phyloP scores from a whole-genome alignment of 2,888 invertebrate genomes.

The Colostygia pectinataria region DNA sequence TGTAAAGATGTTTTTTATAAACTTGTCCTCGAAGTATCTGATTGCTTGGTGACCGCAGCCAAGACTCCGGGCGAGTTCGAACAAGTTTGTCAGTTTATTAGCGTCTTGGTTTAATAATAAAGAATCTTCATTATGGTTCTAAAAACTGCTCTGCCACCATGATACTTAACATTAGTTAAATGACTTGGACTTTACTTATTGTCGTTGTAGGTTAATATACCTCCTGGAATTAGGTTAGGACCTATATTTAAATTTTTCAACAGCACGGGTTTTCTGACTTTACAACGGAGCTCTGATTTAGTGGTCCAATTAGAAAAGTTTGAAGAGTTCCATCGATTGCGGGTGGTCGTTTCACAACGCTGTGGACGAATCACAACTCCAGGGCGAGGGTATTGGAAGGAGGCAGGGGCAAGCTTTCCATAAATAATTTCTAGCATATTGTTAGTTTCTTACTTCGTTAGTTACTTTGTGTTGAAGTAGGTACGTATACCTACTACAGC shows the following conservation, averaged over 20 bases:
- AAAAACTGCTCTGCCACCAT: neutral
- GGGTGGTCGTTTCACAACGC: neutral
- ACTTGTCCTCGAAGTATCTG: slow-evolving; percentile 2
- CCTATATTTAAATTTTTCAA: neutral
- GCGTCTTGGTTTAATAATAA: slow-evolving; percentile 7
- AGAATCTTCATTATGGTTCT: slow-evolving; percentile 1
- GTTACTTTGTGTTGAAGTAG: too few species aligned
- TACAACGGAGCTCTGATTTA: slow-evolving; percentile 12
- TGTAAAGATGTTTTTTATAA: too few species aligned
- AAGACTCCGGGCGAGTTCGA: neutral
- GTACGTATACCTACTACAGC: too few species aligned
- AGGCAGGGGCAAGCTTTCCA: too few species aligned
- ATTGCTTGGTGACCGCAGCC: slow-evolving; percentile 5
- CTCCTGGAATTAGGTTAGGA: too few species aligned
- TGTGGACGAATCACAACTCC: neutral
- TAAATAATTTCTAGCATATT: too few species aligned
- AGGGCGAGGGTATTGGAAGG: neutral
- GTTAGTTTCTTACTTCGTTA: too few species aligned
- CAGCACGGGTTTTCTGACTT: neutral
- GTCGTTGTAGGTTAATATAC: too few species aligned
- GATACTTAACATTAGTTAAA: neutral
- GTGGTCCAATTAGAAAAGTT: slow-evolving; percentile 26
- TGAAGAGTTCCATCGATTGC: slow-evolving; percentile 16
- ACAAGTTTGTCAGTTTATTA: slow-evolving; percentile 9
- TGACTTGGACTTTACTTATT: too few species aligned